These are phyloP conservation scores for Pyxicephalus adspersus DNA, from an alignment of 2,113 vertebrate species.

Conservation along the genomic window DNA sequence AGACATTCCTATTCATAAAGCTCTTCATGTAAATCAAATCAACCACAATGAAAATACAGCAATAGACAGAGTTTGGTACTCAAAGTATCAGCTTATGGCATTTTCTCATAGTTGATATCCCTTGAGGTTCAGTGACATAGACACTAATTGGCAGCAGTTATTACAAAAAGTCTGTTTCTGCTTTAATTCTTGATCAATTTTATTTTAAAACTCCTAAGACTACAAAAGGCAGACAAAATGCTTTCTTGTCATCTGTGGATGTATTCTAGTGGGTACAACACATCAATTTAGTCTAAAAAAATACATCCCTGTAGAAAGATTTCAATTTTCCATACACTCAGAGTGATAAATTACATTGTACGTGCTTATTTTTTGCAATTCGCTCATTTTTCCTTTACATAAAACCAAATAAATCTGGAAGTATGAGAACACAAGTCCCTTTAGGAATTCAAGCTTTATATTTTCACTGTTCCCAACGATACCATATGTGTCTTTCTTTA, in stretches of 20 bases:
- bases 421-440: not conserved
- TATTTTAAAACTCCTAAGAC: too few relatives aligned
- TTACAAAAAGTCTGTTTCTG: not conserved
- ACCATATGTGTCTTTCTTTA: conserved; percentile 12
- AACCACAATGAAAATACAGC: not conserved
- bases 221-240: too few relatives aligned
- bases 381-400: not conserved
- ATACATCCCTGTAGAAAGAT: too few relatives aligned
- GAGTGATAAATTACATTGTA: not conserved
- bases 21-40: conserved; percentile 26
- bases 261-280: too few relatives aligned
- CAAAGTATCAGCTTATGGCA: conserved; percentile 14
- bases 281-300: too few relatives aligned
- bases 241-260: too few relatives aligned
- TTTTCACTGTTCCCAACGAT: not conserved
- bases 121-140: not conserved
- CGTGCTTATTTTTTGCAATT: not conserved
- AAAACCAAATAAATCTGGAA: not conserved
- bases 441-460: not conserved
- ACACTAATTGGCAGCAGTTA: not conserved
- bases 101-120: conserved; percentile 18
- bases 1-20: conserved; percentile 2
- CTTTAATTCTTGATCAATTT: too few relatives aligned
- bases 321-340: too few relatives aligned
- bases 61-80: conserved; percentile 16